Conservation (phyloP, 2,888 invertebrate species). For the Julus scanicus region DNA sequence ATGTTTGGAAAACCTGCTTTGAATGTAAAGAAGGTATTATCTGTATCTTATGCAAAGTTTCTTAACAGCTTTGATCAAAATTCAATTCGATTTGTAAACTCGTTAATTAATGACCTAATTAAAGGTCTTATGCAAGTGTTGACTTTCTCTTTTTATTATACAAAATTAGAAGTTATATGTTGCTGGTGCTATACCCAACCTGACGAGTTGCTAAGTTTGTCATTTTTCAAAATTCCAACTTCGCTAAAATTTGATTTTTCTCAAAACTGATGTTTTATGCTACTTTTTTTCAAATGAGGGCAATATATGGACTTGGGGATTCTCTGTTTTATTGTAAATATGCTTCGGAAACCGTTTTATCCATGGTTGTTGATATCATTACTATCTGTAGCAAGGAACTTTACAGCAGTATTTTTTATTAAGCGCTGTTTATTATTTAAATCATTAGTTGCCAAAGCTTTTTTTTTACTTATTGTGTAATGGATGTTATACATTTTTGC, state of each 20-base stretch:
- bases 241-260: background rate
- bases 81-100: too few relatives aligned
- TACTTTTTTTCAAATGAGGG: background rate
- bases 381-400: background rate
- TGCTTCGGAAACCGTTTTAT: background rate
- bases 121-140: too few relatives aligned
- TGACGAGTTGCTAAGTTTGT: background rate
- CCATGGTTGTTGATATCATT: background rate
- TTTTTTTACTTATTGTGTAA: background rate
- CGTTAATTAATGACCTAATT: too few relatives aligned
- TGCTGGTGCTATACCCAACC: too few relatives aligned
- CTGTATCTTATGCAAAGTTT: too few relatives aligned
- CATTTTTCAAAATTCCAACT: background rate
- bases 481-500: background rate
- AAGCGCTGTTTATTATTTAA: conserved; percentile 14
- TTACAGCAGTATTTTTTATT: conserved; percentile 27
- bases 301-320: background rate
- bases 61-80: too few relatives aligned
- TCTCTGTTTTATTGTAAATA: background rate
- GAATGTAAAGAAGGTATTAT: too few relatives aligned
- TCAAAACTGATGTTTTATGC: background rate
- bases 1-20: too few relatives aligned
- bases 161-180: too few relatives aligned
- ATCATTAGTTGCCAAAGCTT: conserved; percentile 9
- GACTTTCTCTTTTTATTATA: too few relatives aligned